phyloP scores from a whole-genome alignment of 2,888 invertebrate genomes.

The Sphaeridia pumilis region DNA sequence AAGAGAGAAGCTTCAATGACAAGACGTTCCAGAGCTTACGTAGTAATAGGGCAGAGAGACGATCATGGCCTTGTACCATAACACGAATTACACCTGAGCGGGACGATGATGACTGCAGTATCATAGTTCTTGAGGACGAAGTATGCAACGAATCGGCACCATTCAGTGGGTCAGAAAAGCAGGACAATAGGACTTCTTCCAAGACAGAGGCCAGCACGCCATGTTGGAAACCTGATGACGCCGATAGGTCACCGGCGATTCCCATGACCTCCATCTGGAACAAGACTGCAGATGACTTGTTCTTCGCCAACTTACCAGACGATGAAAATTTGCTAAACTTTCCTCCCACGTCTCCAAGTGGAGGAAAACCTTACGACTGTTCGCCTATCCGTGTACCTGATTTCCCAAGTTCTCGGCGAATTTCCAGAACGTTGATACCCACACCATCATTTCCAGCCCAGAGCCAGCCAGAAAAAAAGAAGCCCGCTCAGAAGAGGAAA shows the following conservation, averaged over 20 bases:
- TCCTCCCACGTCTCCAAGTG: slow-evolving; percentile 11
- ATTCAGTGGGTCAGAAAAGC: not conserved
- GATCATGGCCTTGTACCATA: not conserved
- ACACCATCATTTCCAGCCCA: not conserved
- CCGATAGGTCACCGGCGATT: not conserved
- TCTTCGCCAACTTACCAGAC: slow-evolving; percentile 27
- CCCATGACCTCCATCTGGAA: slow-evolving; percentile 1
- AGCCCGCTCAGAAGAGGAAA: not conserved
- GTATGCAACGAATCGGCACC: not conserved
- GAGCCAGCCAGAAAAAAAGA: slow-evolving; percentile 12
- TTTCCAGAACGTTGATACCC: not conserved
- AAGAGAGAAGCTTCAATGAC: not conserved
- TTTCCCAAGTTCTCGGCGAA: not conserved
- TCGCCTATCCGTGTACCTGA: not conserved
- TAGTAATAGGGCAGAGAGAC: not conserved
- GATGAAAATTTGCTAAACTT: slow-evolving; percentile 13
- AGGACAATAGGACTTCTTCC: not conserved
- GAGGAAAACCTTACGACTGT: slow-evolving; percentile 1
- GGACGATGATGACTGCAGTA: slow-evolving; percentile 9
- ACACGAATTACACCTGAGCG: not conserved
- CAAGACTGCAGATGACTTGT: slow-evolving; percentile 22
- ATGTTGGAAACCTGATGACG: not conserved
- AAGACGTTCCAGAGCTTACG: not conserved
- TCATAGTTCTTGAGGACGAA: slow-evolving; percentile 10
- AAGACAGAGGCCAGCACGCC: not conserved